Evolutionary conservation across 2,888 invertebrate species (phyloP).

Genomic region (Aporophyla lueneburgensis): DNA sequence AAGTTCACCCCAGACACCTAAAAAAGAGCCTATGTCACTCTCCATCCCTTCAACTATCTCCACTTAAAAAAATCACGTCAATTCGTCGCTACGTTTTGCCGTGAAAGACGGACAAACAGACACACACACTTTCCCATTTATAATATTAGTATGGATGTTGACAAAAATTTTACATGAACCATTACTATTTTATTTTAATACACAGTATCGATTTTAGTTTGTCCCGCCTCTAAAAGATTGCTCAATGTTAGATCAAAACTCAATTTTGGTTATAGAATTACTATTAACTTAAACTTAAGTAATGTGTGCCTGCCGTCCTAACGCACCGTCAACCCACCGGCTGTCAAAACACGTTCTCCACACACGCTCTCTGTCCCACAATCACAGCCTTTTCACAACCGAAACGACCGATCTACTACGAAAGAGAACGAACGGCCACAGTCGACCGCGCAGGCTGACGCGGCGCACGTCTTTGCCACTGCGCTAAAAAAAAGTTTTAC

Average conservation of each 20-base stretch:
- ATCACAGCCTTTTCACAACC: constrained; percentile 83
- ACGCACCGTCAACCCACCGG: constrained; percentile 65
- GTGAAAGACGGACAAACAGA: too few species aligned
- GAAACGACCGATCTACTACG: constrained; percentile 67
- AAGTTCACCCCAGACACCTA: too few species aligned
- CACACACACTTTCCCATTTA: too few species aligned
- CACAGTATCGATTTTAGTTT: too few species aligned
- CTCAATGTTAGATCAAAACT: neutral
- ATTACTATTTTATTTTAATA: too few species aligned
- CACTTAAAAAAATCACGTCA: too few species aligned
- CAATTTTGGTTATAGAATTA: neutral
- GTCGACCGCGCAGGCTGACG: constrained; percentile 85
- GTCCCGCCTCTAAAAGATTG: too few species aligned
- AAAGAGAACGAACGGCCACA: constrained; percentile 73
- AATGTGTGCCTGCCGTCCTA: constrained; percentile 23
- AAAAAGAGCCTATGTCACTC: too few species aligned
- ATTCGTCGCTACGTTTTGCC: too few species aligned
- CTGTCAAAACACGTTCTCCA: constrained; percentile 86
- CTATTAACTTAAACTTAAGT: constrained; percentile 7
- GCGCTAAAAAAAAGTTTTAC: constrained; percentile 73
- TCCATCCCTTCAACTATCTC: too few species aligned
- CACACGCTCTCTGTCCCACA: constrained; percentile 85
- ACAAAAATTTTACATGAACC: too few species aligned
- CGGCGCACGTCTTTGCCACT: constrained; percentile 79
- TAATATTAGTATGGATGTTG: too few species aligned